Evolutionary conservation across 1,140 invertebrate genomes (phyloP), one percentile per base, ranked within the genome.

Genomic region (Lordiphosa collinella): DNA sequence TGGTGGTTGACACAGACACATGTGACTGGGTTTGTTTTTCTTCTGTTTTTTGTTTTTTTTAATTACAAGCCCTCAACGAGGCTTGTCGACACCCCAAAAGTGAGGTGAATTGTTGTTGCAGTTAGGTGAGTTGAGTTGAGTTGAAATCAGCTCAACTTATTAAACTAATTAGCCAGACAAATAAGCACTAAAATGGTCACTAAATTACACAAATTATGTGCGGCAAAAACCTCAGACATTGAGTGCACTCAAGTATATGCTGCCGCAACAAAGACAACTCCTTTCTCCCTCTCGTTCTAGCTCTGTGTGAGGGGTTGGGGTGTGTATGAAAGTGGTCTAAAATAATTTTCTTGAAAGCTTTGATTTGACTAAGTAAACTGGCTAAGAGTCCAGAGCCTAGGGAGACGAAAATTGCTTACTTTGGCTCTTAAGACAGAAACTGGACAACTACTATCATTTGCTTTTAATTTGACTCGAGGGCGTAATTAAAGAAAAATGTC

Each of bases 321-420:
- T 32, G 25, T 43, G 22, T 29, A 18, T 48, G 22, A 31, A 3
- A 25, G 49, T 49, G 54, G 64, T 59, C 35, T 41, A 84, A 82
- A 82, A 82, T 65, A 82, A 82, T 82, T 80, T 80, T 53, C 75
- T 80, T 76, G 71, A 80, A 70, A 80, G 75, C 71, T 82, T 82
- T 80, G 75, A 82, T 80, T 84, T 82, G 78, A 70, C 76, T 82
- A 84, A 80, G 76, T 82, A 80, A 82, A 80, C 76, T 71, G 71
- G 40, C 40, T 58, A 74, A 82, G 51, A 65, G 22, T 25, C 62
- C 48, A 48, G 31, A 48, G 78, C 57, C 68, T 55, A 47, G 53
- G 59, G 60, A 65, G 46, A 50, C 10, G 36, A 37, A 11, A 34
- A 65, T 50, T 13, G 25, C 44, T 53, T 52, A 32, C 10, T 35